These are phyloP conservation scores for Agelastica alni DNA, from an alignment of 2,888 invertebrate genomes.

Conservation along the genomic window DNA sequence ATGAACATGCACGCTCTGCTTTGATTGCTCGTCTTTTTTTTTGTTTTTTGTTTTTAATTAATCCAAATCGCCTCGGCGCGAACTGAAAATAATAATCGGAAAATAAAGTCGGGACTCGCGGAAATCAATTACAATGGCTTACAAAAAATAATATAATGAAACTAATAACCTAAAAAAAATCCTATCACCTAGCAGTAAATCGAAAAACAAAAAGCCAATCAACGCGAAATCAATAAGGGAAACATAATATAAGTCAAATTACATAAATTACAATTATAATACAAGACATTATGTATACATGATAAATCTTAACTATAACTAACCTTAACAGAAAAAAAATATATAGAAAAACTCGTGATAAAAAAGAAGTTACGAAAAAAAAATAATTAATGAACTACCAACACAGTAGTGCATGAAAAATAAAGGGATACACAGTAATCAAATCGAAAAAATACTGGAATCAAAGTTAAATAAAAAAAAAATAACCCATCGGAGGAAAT, in stretches of 20 bases:
- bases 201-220: conserved; percentile 48
- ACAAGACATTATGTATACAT: conserved; percentile 50
- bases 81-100: conserved; percentile 11
- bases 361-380: conserved; percentile 41
- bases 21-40: conserved; percentile 44
- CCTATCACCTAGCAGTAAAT: conserved; percentile 27
- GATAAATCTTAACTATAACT: conserved; percentile 43
- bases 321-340: conserved; percentile 30
- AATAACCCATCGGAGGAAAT: too few relatives aligned
- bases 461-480: conserved; percentile 29
- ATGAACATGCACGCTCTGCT: conserved; percentile 46
- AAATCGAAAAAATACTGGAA: conserved; percentile 50
- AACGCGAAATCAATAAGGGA: conserved; percentile 37
- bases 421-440: conserved; percentile 40
- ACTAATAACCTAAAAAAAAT: conserved; percentile 28
- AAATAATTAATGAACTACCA: conserved; percentile 19
- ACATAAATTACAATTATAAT: conserved; percentile 56
- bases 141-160: conserved; percentile 29
- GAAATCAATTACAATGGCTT: conserved; percentile 30
- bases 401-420: conserved; percentile 33
- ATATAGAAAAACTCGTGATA: conserved; percentile 38
- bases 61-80: conserved; percentile 34
- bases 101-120: conserved; percentile 25
- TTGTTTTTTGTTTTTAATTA: conserved; percentile 28
- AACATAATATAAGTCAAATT: conserved; percentile 40